Evolutionary conservation across 2,888 invertebrate genomes (phyloP), one percentile per base, ranked within the genome.

Genomic region (Physocephala rufipes): DNA sequence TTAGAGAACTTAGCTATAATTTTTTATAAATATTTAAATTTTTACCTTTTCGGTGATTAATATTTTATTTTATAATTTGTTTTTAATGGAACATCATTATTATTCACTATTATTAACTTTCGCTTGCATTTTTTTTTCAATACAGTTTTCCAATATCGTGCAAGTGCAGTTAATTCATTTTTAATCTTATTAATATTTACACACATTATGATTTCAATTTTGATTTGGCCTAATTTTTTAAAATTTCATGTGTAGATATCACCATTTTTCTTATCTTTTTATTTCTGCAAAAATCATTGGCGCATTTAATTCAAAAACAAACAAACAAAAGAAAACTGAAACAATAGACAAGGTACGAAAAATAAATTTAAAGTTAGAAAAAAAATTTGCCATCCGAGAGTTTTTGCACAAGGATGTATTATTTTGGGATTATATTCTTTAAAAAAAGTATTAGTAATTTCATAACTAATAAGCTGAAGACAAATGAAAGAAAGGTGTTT

Each of bases 81-180:
- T 75, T 79, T 74, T 77, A 67, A 36, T 77, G 78, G 76, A 79
- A 75, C 76, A 73, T 80, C 71, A 75, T 78, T 73, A 74, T 62
- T 78, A 80, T 79, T 21, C 15, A 36, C 71, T 36, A 36, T 59
- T 79, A 78, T 78, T 78, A 77, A 64, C 66, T 75, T 77, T 80
- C 73, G 70, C 72, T 70, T 71, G 72, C 66, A 67, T 43, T 70
- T 69, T 67, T 72, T 28, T 68, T 68, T n/a, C 36, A 4, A 36
- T 36, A 7, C 9, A 36, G 36, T 36, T 36, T 36, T 36, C 26
- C 66, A 13, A 65, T 59, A 62, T 65, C 43, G 51, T 66, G 43
- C 47, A 26, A 24, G 16, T 70, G 59, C 49, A 70, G 21, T 65
- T 59, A 28, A 53, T 24, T 72, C 49, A 69, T 70, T 36, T 58